phyloP scores from a whole-genome alignment of 2,113 vertebrate genomes.

The Chaetops frenatus region DNA sequence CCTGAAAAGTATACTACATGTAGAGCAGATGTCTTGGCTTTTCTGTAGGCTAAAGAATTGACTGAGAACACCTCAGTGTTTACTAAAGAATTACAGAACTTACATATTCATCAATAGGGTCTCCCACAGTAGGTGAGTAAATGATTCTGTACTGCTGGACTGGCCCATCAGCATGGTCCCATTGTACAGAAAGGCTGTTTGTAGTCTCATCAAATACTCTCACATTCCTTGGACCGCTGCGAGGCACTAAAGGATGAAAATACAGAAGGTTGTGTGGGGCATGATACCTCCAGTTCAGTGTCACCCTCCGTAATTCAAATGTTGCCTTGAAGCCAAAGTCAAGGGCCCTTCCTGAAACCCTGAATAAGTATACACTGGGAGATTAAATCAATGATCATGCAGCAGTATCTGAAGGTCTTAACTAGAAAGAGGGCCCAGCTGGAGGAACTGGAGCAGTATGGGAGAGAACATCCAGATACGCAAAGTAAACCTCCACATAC shows the following conservation, averaged over 20 bases:
- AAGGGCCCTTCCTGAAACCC: not conserved
- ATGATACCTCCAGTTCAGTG: not conserved
- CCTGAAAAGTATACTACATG: not conserved
- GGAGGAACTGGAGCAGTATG: not conserved
- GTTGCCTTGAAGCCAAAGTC: not conserved
- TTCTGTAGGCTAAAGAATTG: not conserved
- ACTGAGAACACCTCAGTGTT: not conserved
- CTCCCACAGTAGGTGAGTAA: conserved; percentile 86
- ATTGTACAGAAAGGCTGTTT: conserved; percentile 86
- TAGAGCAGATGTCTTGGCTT: not conserved
- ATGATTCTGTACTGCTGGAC: conserved; percentile 89
- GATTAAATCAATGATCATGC: not conserved
- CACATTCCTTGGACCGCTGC: conserved; percentile 88
- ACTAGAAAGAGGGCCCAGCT: not conserved
- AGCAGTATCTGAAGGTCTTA: not conserved
- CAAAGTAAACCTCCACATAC: not conserved
- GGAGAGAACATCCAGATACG: not conserved
- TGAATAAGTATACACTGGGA: not conserved
- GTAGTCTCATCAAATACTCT: conserved; percentile 90
- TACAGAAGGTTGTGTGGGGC: not conserved
- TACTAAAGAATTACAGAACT: conserved; percentile 54
- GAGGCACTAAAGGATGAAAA: conserved; percentile 78
- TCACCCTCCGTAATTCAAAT: not conserved
- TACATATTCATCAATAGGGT: conserved; percentile 91
- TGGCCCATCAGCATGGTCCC: conserved; percentile 95